A percentile compares a stretch with the other conserved stretches of the same genome.
phyloP scores from a whole-genome alignment of 2,797 vertebrate species.

The Esox lucius region DNA sequence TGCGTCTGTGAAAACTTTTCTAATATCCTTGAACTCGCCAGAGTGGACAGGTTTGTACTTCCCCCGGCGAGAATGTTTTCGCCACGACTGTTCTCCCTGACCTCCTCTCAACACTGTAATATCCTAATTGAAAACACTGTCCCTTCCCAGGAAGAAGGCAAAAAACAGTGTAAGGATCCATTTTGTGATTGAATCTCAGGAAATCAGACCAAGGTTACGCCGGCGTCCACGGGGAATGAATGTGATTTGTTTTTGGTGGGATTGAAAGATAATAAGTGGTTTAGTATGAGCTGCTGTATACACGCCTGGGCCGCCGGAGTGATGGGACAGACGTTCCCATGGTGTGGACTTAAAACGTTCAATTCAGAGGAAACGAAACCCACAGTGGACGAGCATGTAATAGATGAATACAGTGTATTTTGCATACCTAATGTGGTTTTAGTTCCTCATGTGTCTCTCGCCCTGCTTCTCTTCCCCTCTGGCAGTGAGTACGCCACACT shows the following conservation, averaged over 20 bases:
- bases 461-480: slow-evolving; percentile 19
- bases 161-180: slow-evolving; percentile 26
- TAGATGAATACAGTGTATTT: not conserved
- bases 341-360: not conserved
- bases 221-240: slow-evolving; percentile 5
- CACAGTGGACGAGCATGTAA: not conserved
- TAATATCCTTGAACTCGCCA: slow-evolving; percentile 40
- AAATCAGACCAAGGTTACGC: slow-evolving; percentile 8
- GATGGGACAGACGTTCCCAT: not conserved
- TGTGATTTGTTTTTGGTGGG: slow-evolving; percentile 19
- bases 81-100: slow-evolving; percentile 6
- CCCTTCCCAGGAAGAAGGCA: slow-evolving; percentile 6
- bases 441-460: not conserved
- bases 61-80: slow-evolving; percentile 14
- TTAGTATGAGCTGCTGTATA: not conserved
- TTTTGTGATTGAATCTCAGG: slow-evolving; percentile 46
- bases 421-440: not conserved
- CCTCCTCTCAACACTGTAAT: slow-evolving; percentile 29
- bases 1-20: slow-evolving; percentile 28
- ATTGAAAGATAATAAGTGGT: slow-evolving; percentile 19
- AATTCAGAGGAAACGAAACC: too few species aligned
- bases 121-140: slow-evolving; percentile 39
- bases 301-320: not conserved
- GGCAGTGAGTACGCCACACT: slow-evolving; percentile 90
- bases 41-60: slow-evolving; percentile 7